phyloP scores from a whole-genome alignment of 2,113 vertebrate genomes.

The Microcebus jonahi region DNA sequence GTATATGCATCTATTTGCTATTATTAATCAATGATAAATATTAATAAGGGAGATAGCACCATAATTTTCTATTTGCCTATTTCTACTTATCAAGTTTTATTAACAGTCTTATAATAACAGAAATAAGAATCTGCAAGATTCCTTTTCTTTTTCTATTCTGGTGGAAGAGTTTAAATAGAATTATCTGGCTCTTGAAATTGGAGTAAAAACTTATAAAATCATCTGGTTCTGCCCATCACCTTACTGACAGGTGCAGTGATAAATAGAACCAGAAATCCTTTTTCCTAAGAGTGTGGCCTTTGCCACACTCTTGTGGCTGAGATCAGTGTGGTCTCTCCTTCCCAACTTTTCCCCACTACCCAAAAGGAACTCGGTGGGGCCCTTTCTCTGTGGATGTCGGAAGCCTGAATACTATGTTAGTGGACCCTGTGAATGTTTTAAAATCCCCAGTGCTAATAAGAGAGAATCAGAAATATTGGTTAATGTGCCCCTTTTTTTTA shows the following conservation, averaged over 20 bases:
- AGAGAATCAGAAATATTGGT: background rate
- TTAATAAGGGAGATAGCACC: background rate
- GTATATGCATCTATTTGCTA: background rate
- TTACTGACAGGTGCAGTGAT: background rate
- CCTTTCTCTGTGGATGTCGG: background rate
- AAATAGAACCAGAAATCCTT: background rate
- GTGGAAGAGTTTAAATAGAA: background rate
- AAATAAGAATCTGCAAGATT: constrained; percentile 5
- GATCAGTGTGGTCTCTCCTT: background rate
- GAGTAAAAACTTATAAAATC: background rate
- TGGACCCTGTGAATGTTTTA: background rate
- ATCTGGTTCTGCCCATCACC: background rate
- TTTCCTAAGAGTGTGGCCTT: background rate
- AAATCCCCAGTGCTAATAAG: background rate
- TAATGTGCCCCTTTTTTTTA: background rate
- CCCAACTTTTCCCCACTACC: background rate
- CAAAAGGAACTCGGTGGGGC: background rate
- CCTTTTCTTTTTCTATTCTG: background rate
- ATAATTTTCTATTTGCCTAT: background rate
- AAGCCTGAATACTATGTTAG: background rate
- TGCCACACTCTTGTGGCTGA: background rate
- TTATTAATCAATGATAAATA: constrained; percentile 11
- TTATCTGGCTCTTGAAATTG: background rate
- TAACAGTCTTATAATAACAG: background rate
- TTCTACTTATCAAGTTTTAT: background rate